phyloP scores from a whole-genome alignment of 2,888 invertebrate genomes.

The Blomia tropicalis region DNA sequence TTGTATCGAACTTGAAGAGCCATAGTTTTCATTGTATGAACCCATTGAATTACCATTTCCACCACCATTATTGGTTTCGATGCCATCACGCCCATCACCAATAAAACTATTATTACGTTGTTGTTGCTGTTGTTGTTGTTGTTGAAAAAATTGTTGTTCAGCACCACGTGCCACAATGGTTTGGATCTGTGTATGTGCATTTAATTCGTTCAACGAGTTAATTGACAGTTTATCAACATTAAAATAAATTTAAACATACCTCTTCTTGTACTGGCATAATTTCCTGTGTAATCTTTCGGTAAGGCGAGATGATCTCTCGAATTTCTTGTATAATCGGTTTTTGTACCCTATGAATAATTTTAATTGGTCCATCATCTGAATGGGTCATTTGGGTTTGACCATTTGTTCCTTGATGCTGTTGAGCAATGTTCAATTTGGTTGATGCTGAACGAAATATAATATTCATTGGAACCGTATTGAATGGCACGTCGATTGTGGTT shows the following conservation, averaged over 20 bases:
- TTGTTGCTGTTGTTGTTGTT: too few species aligned
- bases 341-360: background rate
- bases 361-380: background rate
- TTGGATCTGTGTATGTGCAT: too few species aligned
- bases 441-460: conserved; percentile 7
- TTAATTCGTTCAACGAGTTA: too few species aligned
- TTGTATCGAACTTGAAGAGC: too few species aligned
- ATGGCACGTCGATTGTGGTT: background rate
- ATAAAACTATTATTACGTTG: too few species aligned
- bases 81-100: too few species aligned
- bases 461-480: background rate
- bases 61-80: too few species aligned
- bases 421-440: background rate
- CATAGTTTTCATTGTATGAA: too few species aligned
- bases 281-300: background rate
- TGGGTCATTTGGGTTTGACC: background rate
- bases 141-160: too few species aligned
- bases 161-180: background rate
- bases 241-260: too few species aligned
- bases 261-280: conserved; percentile 4
- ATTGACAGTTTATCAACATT: too few species aligned
- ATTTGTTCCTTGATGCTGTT: background rate
- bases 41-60: too few species aligned
- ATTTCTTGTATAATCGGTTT: conserved; percentile 9
- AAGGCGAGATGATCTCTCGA: background rate